Evolutionary conservation across 2,888 invertebrate genomes (phyloP).

Genomic region (Callinectes sapidus): DNA sequence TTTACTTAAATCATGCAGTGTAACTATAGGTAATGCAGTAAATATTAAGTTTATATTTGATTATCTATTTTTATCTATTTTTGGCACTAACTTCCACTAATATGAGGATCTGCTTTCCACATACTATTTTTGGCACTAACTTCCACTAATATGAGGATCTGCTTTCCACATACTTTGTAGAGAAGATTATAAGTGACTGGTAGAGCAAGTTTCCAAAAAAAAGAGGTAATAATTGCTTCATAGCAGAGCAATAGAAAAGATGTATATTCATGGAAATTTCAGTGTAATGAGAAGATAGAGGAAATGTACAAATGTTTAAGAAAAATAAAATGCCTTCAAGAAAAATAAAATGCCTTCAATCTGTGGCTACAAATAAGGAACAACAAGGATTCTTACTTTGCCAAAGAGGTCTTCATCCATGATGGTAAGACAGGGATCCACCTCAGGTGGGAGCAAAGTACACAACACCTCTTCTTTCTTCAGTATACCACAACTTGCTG

Average conservation of each 20-base stretch:
- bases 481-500: constrained; percentile 56
- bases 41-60: neutral
- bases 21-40: neutral
- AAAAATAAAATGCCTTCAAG: too few relatives aligned
- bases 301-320: neutral
- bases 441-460: constrained; percentile 79
- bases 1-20: neutral
- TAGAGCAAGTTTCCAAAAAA: neutral
- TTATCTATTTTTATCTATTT: neutral
- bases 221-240: neutral
- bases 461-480: constrained; percentile 75
- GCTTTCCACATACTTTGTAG: neutral
- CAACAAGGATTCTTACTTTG: constrained; percentile 75
- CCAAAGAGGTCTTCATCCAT: constrained; percentile 80
- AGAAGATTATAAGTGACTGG: neutral
- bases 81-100: neutral
- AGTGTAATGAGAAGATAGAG: neutral
- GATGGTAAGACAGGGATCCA: constrained; percentile 84
- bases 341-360: neutral
- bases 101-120: neutral
- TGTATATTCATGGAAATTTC: neutral
- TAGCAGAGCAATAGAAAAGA: neutral
- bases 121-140: neutral
- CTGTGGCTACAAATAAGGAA: neutral
- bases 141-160: neutral